These are phyloP conservation scores for Dolichopus griseipennis DNA, from an alignment of 2,888 invertebrate genomes.

Conservation along the genomic window DNA sequence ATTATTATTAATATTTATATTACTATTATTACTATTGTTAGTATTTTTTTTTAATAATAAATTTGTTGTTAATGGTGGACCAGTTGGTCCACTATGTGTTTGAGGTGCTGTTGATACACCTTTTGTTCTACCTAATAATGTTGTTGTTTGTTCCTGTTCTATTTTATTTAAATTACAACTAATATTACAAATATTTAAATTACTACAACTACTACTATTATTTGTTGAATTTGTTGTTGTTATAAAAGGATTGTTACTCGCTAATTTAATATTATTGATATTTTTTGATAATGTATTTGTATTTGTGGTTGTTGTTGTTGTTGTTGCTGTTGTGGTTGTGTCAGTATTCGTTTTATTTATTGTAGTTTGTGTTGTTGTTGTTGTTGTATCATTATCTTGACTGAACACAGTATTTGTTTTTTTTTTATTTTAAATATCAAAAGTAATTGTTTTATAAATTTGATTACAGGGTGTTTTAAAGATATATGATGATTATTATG, in stretches of 20 bases:
- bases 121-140: constrained; percentile 42
- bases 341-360: neutral
- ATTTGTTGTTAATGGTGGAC: constrained; percentile 37
- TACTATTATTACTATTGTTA: too few relatives aligned
- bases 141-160: constrained; percentile 21
- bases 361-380: neutral
- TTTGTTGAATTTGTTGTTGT: neutral
- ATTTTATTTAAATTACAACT: constrained; percentile 24
- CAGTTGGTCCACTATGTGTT: constrained; percentile 45
- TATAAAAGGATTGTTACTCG: neutral
- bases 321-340: neutral
- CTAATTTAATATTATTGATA: neutral
- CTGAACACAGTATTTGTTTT: neutral
- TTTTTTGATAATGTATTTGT: neutral
- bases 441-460: too few relatives aligned
- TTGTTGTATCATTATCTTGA: neutral
- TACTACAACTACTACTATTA: neutral
- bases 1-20: too few relatives aligned
- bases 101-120: constrained; percentile 44
- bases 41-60: neutral
- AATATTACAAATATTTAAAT: constrained; percentile 10
- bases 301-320: neutral
- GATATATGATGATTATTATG: too few relatives aligned
- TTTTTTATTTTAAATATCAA: too few relatives aligned
- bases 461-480: too few relatives aligned